Evolutionary conservation across 2,797 vertebrate genomes (phyloP).

Genomic region (Cynopterus sphinx): DNA sequence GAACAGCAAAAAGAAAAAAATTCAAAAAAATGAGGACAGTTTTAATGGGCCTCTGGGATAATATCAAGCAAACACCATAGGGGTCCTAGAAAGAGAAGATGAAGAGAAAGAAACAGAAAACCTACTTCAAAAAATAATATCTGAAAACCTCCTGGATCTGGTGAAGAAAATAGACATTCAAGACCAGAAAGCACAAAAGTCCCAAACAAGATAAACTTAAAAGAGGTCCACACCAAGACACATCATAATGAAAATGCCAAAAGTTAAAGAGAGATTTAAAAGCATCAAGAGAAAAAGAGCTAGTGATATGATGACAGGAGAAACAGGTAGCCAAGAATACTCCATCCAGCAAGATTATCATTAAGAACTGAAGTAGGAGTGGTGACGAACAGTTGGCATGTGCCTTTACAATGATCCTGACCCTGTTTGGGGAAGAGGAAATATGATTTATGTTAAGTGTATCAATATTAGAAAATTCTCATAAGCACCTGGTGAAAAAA

Average conservation of each 20-base stretch:
- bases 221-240: not conserved
- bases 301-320: too few relatives aligned
- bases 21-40: not conserved
- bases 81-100: too few relatives aligned
- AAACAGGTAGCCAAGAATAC: too few relatives aligned
- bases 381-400: not conserved
- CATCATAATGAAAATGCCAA: not conserved
- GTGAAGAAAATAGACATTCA: not conserved
- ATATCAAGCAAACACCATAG: too few relatives aligned
- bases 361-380: not conserved
- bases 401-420: slow-evolving; percentile 84
- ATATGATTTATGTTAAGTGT: too few relatives aligned
- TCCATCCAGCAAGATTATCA: too few relatives aligned
- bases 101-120: too few relatives aligned
- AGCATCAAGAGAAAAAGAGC: too few relatives aligned
- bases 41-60: not conserved
- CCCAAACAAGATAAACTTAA: not conserved
- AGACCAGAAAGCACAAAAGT: not conserved
- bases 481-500: too few relatives aligned
- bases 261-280: not conserved
- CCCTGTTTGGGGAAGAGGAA: slow-evolving; percentile 80
- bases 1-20: not conserved
- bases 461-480: too few relatives aligned
- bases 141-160: too few relatives aligned
- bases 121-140: too few relatives aligned